Conservation (phyloP, 1,140 invertebrate genomes). For the Drosophila nannoptera region DNA sequence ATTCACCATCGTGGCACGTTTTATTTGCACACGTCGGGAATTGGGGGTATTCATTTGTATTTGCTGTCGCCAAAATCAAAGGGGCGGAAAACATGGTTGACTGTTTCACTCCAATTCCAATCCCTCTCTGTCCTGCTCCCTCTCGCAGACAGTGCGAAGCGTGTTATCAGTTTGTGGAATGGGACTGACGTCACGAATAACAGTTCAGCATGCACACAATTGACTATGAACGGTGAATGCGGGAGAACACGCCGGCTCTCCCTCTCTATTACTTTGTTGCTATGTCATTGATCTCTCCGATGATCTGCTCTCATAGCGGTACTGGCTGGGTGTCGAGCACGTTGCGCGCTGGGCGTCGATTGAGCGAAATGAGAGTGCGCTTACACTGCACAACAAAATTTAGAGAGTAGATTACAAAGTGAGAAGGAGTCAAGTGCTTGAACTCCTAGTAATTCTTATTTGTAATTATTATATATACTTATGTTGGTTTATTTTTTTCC, state of each 20-base stretch:
- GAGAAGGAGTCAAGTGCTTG: neutral
- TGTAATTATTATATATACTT: no score
- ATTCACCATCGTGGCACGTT: conserved; percentile 53
- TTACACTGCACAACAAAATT: conserved; percentile 13
- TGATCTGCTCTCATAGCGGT: conserved; percentile 4
- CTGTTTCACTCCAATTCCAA: conserved; percentile 24
- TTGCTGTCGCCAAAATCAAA: conserved; percentile 5
- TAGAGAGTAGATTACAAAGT: neutral
- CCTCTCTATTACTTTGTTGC: conserved; percentile 12
- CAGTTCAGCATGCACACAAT: conserved; percentile 49
- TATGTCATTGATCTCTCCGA: conserved; percentile 17
- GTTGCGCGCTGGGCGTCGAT: conserved; percentile 9
- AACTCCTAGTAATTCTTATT: neutral
- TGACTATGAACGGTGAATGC: conserved; percentile 20
- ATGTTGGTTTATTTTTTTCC: no score
- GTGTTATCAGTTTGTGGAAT: conserved; percentile 34
- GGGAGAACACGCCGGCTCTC: conserved; percentile 16
- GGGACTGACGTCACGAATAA: conserved; percentile 61
- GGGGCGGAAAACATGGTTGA: conserved; percentile 28
- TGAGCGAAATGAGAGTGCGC: conserved; percentile 9
- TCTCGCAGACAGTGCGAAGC: conserved; percentile 4
- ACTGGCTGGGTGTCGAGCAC: neutral
- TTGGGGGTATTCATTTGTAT: conserved; percentile 16
- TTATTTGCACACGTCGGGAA: conserved; percentile 41
- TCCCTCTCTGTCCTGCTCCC: neutral